Evolutionary conservation across 2,888 invertebrate genomes (phyloP).

Genomic region (Lochmaea capreae): DNA sequence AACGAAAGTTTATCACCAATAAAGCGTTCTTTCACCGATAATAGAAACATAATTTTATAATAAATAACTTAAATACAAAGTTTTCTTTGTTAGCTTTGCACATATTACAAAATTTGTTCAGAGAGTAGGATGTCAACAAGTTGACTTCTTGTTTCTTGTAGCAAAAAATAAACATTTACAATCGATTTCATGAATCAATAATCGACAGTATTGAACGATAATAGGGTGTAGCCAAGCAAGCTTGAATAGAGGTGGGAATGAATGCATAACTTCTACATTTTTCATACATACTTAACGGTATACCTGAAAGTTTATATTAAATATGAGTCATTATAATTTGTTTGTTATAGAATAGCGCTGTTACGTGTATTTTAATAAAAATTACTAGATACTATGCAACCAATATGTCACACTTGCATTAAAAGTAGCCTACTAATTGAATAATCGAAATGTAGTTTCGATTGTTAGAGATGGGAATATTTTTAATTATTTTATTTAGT

Average conservation of each 20-base stretch:
- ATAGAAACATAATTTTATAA: slow-evolving; percentile 24
- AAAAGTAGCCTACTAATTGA: background rate
- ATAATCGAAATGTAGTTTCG: background rate
- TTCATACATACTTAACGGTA: background rate
- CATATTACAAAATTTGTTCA: slow-evolving; percentile 26
- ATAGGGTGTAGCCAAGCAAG: slow-evolving; percentile 8
- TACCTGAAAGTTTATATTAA: background rate
- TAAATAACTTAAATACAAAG: slow-evolving; percentile 7
- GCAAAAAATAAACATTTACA: slow-evolving; percentile 13
- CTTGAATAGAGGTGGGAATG: slow-evolving; percentile 2
- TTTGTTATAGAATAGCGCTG: background rate
- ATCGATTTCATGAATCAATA: background rate
- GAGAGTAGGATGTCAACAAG: slow-evolving; percentile 18
- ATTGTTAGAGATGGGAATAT: slow-evolving; percentile 1
- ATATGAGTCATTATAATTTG: background rate
- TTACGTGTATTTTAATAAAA: background rate
- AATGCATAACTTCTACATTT: background rate
- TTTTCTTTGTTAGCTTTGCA: slow-evolving; percentile 24
- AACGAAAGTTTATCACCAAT: slow-evolving; percentile 19
- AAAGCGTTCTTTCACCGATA: slow-evolving; percentile 16
- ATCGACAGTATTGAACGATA: slow-evolving; percentile 3
- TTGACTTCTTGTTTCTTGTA: slow-evolving; percentile 14
- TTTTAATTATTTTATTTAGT: background rate
- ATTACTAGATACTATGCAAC: background rate
- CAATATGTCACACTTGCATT: background rate